Evolutionary conservation across 2,113 vertebrate species (phyloP), one percentile per base, ranked within the genome.

Genomic region (Vanacampus margaritifer): DNA sequence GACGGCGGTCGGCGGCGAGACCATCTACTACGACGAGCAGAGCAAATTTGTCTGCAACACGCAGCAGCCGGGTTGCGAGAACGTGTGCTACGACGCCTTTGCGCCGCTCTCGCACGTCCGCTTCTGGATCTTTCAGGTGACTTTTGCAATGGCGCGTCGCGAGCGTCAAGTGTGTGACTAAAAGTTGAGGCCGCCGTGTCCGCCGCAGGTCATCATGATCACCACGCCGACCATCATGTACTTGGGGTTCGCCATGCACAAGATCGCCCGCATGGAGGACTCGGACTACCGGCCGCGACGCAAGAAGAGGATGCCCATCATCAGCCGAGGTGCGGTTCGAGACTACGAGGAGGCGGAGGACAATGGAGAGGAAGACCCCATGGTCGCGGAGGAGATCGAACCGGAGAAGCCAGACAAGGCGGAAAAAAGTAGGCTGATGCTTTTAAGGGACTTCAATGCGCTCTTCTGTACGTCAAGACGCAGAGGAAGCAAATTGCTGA

Each of bases 1-100:
- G 84, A 96, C 94, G 0, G 94, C 92, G 0, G 94, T 95, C 8
- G 95, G 94, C 0, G 95, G 94, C 0, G 95, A 96, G 73, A 93
- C 94, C 68, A 96, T 96, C 90, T 96, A 96, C 89, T 93, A 95
- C 0, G 94, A 96, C 32, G 94, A 96, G 36, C 95, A 96, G 90
- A 95, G 94, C 76, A 94, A 94, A 67, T 96, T 96, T 0, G 84
- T 93, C 2, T 96, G 95, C 75, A 96, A 96, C 91, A 96, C 94
- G 0, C 87, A 89, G 50, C 95, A 96, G 80, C 95, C 95, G 0
- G 95, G 95, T 0, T 95, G 95, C 0, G 95, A 95, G 86, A 96
- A 96, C 0, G 94, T 96, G 23, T 96, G 95, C 89, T 95, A 96
- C 0, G 93, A 96, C 0, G 90, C 90, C 0, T 95, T 95, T 0